Conservation (phyloP, 2,797 vertebrate species). For the Apogon talboti region DNA sequence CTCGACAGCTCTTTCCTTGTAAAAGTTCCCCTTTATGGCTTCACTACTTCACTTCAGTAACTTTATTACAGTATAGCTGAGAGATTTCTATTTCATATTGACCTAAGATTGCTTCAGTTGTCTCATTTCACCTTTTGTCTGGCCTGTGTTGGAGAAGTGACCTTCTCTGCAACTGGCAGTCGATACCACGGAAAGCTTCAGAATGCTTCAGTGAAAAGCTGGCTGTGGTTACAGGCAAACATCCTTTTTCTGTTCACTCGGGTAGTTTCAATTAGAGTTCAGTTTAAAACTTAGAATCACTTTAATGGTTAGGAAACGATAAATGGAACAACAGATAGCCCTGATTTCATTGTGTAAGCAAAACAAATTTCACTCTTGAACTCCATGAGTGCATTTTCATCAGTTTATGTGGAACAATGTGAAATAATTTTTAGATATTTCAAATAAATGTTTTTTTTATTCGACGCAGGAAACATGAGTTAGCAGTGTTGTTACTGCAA, state of each 20-base stretch:
- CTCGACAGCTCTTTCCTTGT: constrained; percentile 88
- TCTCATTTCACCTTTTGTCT: constrained; percentile 97
- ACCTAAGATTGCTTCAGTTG: constrained; percentile 98
- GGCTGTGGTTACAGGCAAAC: constrained; percentile 73
- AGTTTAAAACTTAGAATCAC: constrained; percentile 76
- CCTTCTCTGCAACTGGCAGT: constrained; percentile 92
- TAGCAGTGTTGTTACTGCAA: neutral
- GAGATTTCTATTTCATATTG: constrained; percentile 98
- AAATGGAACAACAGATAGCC: constrained; percentile 75
- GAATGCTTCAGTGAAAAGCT: constrained; percentile 72
- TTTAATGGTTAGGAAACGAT: constrained; percentile 43
- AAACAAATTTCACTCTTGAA: constrained; percentile 70
- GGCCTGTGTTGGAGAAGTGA: constrained; percentile 92
- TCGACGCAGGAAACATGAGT: constrained; percentile 1
- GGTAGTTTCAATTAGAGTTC: constrained; percentile 87
- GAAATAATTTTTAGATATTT: constrained; percentile 23
- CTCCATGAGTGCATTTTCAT: constrained; percentile 28
- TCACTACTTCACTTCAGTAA: constrained; percentile 94
- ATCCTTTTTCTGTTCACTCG: constrained; percentile 79
- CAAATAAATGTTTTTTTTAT: neutral
- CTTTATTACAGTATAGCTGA: constrained; percentile 96
- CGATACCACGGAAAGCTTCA: constrained; percentile 89
- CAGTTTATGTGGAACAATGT: neutral
- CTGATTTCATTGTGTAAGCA: constrained; percentile 66
- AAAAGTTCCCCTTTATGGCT: constrained; percentile 91